phyloP scores from a whole-genome alignment of 2,888 invertebrate genomes.

The Drosophila koepferae region DNA sequence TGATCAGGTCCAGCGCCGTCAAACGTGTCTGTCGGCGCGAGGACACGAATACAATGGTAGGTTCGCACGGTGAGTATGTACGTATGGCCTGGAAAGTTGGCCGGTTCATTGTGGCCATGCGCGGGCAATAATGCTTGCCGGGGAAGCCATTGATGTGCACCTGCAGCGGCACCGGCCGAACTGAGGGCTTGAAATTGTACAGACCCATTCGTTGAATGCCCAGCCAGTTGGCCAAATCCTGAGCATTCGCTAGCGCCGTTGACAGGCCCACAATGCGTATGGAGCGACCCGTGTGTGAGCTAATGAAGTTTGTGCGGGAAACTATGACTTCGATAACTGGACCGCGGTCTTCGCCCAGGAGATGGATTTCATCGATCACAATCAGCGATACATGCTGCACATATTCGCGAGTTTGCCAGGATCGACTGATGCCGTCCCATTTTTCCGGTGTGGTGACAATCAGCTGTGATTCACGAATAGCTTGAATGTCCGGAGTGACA shows the following conservation, averaged over 20 bases:
- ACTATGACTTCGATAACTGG: constrained; percentile 98
- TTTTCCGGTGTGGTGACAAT: constrained; percentile 99
- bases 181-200: constrained; percentile 99
- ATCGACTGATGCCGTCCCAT: constrained; percentile 99
- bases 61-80: constrained; percentile 96
- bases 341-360: constrained; percentile 95
- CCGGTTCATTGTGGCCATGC: constrained; percentile 99
- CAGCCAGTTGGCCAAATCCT: constrained; percentile 98
- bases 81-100: constrained; percentile 98
- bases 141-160: constrained; percentile 97
- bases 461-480: constrained; percentile 93
- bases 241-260: constrained; percentile 98
- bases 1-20: constrained; percentile 97
- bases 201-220: constrained; percentile 95
- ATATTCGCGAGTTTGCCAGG: constrained; percentile 98
- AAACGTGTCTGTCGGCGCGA: constrained; percentile 98
- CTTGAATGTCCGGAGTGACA: constrained; percentile 92
- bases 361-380: constrained; percentile 99
- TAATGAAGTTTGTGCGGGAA: constrained; percentile 98
- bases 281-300: constrained; percentile 92
- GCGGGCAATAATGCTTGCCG: constrained; percentile 98
- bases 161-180: constrained; percentile 97
- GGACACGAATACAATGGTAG: constrained; percentile 97
- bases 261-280: constrained; percentile 97
- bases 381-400: constrained; percentile 96